Evolutionary conservation across 2,113 vertebrate genomes (phyloP).

Genomic region (Polypterus senegalus): DNA sequence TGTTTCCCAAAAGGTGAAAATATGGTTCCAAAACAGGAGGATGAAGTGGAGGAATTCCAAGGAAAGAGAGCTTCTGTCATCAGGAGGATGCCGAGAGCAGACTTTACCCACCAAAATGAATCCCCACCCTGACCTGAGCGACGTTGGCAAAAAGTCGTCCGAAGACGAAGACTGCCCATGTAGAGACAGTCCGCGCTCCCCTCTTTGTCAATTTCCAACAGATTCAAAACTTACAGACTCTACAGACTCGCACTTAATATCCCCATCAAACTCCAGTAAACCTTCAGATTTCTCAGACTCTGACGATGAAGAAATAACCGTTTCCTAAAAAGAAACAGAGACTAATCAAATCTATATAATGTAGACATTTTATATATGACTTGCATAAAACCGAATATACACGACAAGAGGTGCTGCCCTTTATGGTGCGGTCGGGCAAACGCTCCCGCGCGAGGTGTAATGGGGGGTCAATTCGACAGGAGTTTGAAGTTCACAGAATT

Average conservation of each 20-base stretch:
- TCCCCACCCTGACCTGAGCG: constrained; percentile 90
- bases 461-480: neutral
- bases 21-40: constrained; percentile 96
- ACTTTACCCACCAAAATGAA: constrained; percentile 93
- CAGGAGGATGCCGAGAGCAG: constrained; percentile 88
- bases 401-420: constrained; percentile 34
- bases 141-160: constrained; percentile 68
- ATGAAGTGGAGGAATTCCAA: constrained; percentile 99
- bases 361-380: constrained; percentile 9
- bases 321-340: constrained; percentile 61
- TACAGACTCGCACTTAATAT: constrained; percentile 48
- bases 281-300: constrained; percentile 80
- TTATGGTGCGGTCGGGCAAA: neutral
- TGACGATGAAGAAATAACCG: constrained; percentile 79
- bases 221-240: constrained; percentile 37
- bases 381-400: constrained; percentile 27
- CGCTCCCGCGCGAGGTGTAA: neutral
- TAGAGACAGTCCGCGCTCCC: constrained; percentile 35
- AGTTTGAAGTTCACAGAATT: neutral
- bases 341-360: constrained; percentile 22
- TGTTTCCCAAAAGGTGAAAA: constrained; percentile 67
- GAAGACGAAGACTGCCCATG: constrained; percentile 45
- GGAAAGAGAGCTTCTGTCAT: constrained; percentile 86
- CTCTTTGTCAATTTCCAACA: constrained; percentile 34
- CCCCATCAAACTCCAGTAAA: constrained; percentile 66